Evolutionary conservation across 2,113 vertebrate species (phyloP).

Genomic region (Chiloscyllium plagiosum): DNA sequence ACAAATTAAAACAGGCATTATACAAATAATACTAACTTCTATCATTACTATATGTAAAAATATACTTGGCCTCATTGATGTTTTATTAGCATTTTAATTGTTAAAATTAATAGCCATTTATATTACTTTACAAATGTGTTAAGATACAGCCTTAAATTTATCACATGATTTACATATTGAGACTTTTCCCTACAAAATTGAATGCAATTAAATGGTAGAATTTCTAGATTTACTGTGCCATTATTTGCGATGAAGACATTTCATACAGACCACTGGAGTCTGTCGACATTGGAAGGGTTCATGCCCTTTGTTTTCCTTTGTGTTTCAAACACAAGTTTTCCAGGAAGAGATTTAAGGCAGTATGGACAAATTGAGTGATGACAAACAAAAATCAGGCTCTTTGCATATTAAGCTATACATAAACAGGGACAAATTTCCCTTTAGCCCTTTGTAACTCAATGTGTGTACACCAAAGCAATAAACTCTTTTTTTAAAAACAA

Average conservation of each 20-base stretch:
- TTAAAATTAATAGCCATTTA: slow-evolving; percentile 28
- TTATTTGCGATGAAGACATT: neutral
- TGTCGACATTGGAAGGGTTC: neutral
- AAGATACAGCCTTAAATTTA: slow-evolving; percentile 25
- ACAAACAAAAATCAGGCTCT: neutral
- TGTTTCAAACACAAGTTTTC: neutral
- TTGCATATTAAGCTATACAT: slow-evolving; percentile 1
- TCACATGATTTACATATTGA: slow-evolving; percentile 25
- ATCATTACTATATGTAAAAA: neutral
- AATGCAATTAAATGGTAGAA: neutral
- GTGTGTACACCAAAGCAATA: neutral
- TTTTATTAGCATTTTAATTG: slow-evolving; percentile 31
- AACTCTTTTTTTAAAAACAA: neutral
- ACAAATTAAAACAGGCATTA: neutral
- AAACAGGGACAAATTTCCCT: neutral
- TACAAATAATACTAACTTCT: neutral
- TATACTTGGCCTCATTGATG: slow-evolving; percentile 7
- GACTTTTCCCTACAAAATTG: neutral
- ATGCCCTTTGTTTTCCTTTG: slow-evolving; percentile 15
- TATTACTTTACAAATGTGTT: slow-evolving; percentile 14
- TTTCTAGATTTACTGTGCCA: neutral
- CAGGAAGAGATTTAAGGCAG: slow-evolving; percentile 30
- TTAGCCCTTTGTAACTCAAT: slow-evolving; percentile 6
- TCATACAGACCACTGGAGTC: neutral
- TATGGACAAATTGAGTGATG: slow-evolving; percentile 1